These are phyloP conservation scores for Diplodus sargus DNA, from an alignment of 2,797 vertebrate genomes.

Conservation along the genomic window DNA sequence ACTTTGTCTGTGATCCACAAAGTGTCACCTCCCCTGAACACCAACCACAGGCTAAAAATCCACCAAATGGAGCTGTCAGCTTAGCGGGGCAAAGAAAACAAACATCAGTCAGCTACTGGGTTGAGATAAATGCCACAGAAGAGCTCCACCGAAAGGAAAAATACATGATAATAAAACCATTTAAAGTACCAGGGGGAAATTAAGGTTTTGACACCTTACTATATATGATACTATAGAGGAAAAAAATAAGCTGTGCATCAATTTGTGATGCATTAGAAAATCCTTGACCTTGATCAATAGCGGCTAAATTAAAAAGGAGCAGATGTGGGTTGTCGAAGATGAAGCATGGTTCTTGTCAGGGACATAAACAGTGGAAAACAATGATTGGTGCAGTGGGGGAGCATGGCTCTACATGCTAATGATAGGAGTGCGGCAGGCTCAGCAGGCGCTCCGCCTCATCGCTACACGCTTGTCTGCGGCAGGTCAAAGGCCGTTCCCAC, in stretches of 20 bases:
- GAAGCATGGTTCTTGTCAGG: constrained; percentile 55
- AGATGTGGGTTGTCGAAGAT: constrained; percentile 35
- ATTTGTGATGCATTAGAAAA: constrained; percentile 16
- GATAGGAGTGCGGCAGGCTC: constrained; percentile 74
- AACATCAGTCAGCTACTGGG: constrained; percentile 36
- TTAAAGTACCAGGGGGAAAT: neutral
- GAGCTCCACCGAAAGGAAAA: constrained; percentile 20
- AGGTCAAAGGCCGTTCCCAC: constrained; percentile 75
- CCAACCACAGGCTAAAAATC: constrained; percentile 46
- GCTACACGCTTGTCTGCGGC: constrained; percentile 68
- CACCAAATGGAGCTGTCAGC: constrained; percentile 61
- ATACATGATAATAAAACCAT: constrained; percentile 24
- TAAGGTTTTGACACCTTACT: neutral
- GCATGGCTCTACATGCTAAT: constrained; percentile 83
- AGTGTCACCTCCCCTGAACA: constrained; percentile 49
- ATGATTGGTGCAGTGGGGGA: constrained; percentile 69
- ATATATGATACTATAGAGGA: neutral
- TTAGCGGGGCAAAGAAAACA: constrained; percentile 39
- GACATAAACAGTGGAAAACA: constrained; percentile 68
- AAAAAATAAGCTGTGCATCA: constrained; percentile 9
- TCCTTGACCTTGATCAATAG: constrained; percentile 20
- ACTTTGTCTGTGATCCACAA: constrained; percentile 38
- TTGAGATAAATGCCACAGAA: constrained; percentile 30
- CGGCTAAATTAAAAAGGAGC: constrained; percentile 28
- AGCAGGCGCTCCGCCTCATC: constrained; percentile 66